phyloP scores from a whole-genome alignment of 2,888 invertebrate species.

The Cremastinae sp. region DNA sequence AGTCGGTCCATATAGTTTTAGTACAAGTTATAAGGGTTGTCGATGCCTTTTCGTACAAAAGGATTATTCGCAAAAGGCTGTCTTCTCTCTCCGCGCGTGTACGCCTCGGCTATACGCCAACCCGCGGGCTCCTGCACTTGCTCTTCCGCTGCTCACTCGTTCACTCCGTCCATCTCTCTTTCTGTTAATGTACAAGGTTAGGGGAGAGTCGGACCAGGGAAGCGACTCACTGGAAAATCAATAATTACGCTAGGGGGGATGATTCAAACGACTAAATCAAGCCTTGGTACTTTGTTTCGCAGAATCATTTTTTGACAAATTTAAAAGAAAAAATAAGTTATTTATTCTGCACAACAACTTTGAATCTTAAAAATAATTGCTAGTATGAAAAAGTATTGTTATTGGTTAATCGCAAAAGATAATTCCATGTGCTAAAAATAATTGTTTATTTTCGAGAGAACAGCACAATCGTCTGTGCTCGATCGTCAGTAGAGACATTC shows the following conservation, averaged over 20 bases:
- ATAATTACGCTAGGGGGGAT: constrained; percentile 80
- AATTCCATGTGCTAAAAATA: not conserved
- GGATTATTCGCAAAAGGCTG: constrained; percentile 75
- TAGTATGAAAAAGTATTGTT: no score
- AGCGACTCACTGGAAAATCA: constrained; percentile 75
- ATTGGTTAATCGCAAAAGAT: not conserved
- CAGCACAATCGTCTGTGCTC: not conserved
- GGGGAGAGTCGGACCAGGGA: constrained; percentile 77
- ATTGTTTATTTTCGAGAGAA: not conserved
- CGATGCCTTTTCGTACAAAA: constrained; percentile 65
- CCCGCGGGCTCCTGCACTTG: constrained; percentile 44
- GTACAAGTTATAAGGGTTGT: constrained; percentile 60
- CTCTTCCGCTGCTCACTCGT: constrained; percentile 57
- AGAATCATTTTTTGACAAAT: constrained; percentile 6
- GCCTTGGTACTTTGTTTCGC: constrained; percentile 64
- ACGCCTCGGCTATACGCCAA: constrained; percentile 45
- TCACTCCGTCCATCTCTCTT: constrained; percentile 66
- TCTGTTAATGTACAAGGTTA: constrained; percentile 74
- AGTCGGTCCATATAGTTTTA: constrained; percentile 66
- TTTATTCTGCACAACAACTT: not conserved
- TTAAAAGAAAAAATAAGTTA: not conserved
- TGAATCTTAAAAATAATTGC: not conserved
- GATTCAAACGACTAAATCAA: constrained; percentile 80
- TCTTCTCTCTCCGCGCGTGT: constrained; percentile 71
- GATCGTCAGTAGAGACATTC: constrained; percentile 42